A percentile compares a stretch with the other conserved stretches of the same genome.
phyloP scores from a whole-genome alignment of 2,888 invertebrate genomes.

The Octodonta nipae region DNA sequence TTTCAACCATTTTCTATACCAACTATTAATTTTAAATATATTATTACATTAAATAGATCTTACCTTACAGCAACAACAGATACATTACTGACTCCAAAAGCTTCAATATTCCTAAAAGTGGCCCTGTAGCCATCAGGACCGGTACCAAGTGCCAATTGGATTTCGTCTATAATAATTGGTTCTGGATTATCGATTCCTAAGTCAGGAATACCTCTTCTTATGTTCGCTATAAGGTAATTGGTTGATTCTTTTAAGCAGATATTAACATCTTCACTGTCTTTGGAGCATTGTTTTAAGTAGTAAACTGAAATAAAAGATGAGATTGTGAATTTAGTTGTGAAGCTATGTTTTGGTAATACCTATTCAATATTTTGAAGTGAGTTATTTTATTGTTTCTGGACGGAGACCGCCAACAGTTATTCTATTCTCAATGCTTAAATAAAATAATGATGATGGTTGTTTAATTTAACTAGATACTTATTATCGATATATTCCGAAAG shows the following conservation, averaged over 20 bases:
- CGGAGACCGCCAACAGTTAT: too few species aligned
- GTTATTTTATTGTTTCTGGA: too few species aligned
- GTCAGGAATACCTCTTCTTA: conserved; percentile 62
- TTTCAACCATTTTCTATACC: too few species aligned
- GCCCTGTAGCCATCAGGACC: conserved; percentile 75
- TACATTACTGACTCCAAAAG: conserved; percentile 67
- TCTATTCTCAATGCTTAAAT: too few species aligned
- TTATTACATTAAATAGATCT: conserved; percentile 16
- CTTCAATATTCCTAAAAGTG: conserved; percentile 65
- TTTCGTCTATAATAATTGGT: conserved; percentile 69
- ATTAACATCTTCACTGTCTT: conserved; percentile 55
- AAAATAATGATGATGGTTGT: too few species aligned
- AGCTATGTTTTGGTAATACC: too few species aligned
- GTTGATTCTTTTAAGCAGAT: conserved; percentile 60
- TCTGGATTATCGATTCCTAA: conserved; percentile 59
- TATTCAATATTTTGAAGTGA: too few species aligned
- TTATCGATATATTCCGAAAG: too few species aligned
- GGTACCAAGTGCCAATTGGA: conserved; percentile 63
- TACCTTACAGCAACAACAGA: conserved; percentile 67
- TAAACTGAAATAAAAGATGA: conserved; percentile 28
- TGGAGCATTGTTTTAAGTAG: conserved; percentile 63
- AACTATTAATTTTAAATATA: conserved; percentile 1
- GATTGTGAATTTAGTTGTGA: too few species aligned
- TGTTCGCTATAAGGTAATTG: conserved; percentile 56
- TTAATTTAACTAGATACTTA: too few species aligned